Conservation (phyloP, 2,888 invertebrate species). For the Eueremaeus valkanovi region DNA sequence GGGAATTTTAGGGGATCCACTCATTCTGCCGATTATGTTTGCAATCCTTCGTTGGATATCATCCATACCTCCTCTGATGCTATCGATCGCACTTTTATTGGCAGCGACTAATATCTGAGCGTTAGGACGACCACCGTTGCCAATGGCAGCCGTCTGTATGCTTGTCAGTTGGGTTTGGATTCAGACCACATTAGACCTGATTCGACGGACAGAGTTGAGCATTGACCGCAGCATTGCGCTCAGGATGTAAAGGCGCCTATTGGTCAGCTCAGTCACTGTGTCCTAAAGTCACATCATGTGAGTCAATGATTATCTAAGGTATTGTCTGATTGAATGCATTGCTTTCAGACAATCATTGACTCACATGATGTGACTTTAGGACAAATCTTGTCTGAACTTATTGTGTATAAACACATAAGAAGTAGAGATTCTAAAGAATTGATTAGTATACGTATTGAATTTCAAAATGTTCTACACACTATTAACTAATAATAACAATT, state of each 20-base stretch:
- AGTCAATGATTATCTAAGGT: no score
- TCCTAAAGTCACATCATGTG: no score
- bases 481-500: no score
- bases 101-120: not conserved
- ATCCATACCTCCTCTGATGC: constrained; percentile 3
- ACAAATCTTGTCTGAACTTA: no score
- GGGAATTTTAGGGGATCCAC: not conserved
- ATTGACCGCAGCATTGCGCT: constrained; percentile 42
- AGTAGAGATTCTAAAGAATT: no score
- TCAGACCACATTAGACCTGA: constrained; percentile 38
- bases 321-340: no score
- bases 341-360: no score
- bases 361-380: no score
- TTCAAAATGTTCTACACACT: no score
- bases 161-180: constrained; percentile 37
- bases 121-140: not conserved
- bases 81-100: constrained; percentile 15
- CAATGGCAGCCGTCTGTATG: constrained; percentile 9
- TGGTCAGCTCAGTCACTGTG: constrained; percentile 38
- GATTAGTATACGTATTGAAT: no score
- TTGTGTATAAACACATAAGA: no score
- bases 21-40: constrained; percentile 30
- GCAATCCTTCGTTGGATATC: constrained; percentile 8
- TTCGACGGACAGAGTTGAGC: constrained; percentile 40
- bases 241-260: constrained; percentile 36